Percentiles rank a stretch among this genome's conserved stretches.
These are phyloP conservation scores for Agapetus fuscipes DNA, from an alignment of 2,888 invertebrate species.

Conservation along the genomic window DNA sequence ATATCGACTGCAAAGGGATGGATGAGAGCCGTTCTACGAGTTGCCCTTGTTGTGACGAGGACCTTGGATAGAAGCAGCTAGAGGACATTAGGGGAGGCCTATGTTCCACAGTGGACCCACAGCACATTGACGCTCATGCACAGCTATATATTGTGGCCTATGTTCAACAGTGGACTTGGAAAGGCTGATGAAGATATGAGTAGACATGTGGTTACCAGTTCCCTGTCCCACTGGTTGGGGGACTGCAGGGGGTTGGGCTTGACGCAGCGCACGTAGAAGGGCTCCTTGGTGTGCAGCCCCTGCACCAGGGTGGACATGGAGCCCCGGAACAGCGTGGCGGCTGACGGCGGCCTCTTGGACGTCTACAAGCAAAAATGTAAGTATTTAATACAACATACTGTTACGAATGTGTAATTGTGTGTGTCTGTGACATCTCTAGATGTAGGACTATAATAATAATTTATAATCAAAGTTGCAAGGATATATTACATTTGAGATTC, in stretches of 20 bases:
- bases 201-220: conserved; percentile 49
- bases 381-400: no score
- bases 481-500: no score
- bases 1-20: no score
- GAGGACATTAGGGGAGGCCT: neutral
- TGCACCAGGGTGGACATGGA: conserved; percentile 87
- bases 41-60: no score
- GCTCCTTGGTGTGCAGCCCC: conserved; percentile 85
- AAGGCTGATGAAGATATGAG: neutral
- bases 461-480: no score
- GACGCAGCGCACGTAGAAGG: conserved; percentile 94
- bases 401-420: no score
- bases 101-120: neutral
- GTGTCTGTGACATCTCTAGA: no score
- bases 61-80: neutral
- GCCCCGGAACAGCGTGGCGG: conserved; percentile 88
- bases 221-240: conserved; percentile 74
- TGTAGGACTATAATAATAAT: neutral
- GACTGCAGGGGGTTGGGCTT: conserved; percentile 95
- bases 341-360: conserved; percentile 90
- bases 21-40: no score
- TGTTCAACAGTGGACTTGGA: neutral
- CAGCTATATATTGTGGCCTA: no score
- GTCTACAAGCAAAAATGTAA: conserved; percentile 44
- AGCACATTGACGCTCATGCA: no score